Conservation (phyloP, 1,140 invertebrate species). For the Hypothenemus hampei region DNA sequence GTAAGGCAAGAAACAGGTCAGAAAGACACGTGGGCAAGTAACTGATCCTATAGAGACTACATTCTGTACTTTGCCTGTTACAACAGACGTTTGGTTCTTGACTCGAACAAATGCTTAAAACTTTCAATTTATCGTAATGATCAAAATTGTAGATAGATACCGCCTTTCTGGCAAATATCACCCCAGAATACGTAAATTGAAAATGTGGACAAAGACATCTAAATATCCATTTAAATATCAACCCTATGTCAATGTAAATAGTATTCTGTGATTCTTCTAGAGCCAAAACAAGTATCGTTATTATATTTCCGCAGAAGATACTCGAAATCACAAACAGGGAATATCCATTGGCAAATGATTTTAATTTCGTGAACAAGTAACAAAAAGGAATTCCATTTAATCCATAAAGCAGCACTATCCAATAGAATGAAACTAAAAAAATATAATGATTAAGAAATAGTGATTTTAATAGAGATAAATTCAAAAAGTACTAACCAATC, state of each 20-base stretch:
- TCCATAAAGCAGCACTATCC: conserved; percentile 34
- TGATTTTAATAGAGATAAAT: not conserved
- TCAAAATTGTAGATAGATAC: conserved; percentile 36
- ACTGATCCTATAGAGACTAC: not conserved
- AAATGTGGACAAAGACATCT: conserved; percentile 32
- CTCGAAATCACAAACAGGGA: conserved; percentile 32
- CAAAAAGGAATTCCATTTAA: conserved; percentile 34
- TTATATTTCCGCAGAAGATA: conserved; percentile 33
- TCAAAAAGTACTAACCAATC: conserved; percentile 28
- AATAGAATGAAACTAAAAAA: conserved; percentile 26
- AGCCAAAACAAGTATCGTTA: conserved; percentile 29
- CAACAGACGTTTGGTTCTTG: not conserved
- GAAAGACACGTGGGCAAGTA: too few species aligned
- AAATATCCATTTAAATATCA: conserved; percentile 26
- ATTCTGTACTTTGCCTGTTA: not conserved
- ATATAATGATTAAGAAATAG: not conserved
- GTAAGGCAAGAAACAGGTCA: too few species aligned
- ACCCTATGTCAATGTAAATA: conserved; percentile 21
- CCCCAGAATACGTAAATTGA: conserved; percentile 23
- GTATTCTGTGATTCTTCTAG: conserved; percentile 27
- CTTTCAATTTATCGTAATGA: not conserved
- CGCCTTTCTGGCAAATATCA: conserved; percentile 32
- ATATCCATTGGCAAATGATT: conserved; percentile 33
- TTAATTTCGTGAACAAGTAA: conserved; percentile 38
- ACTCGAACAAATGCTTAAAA: not conserved